Percentiles rank a stretch among this genome's conserved stretches.
Evolutionary conservation across 2,888 invertebrate species (phyloP).

Genomic region (Rhyacophila evoluta): DNA sequence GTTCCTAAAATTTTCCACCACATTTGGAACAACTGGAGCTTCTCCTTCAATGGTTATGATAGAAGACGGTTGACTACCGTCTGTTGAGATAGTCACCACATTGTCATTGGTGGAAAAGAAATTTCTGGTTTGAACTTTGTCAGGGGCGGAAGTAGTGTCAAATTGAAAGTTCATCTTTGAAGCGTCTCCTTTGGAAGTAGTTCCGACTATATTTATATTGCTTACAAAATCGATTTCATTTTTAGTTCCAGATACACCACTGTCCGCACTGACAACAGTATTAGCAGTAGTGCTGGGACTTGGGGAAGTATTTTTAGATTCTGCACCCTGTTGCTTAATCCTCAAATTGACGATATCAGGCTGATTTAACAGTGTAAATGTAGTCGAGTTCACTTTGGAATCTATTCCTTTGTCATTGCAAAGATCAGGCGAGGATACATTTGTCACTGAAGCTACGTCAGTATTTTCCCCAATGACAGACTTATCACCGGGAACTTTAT

Average conservation of each 20-base stretch:
- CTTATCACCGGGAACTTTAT: background rate
- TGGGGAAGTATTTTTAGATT: background rate
- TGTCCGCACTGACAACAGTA: background rate
- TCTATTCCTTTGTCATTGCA: constrained; percentile 56
- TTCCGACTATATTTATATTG: constrained; percentile 66
- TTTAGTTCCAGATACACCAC: constrained; percentile 1
- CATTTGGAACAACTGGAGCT: constrained; percentile 57
- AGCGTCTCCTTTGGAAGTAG: constrained; percentile 58
- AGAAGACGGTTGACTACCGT: constrained; percentile 61
- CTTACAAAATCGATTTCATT: constrained; percentile 66
- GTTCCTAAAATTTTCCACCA: constrained; percentile 65
- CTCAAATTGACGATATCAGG: constrained; percentile 69
- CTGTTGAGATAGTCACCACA: constrained; percentile 67
- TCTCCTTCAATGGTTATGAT: constrained; percentile 57
- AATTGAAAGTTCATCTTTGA: constrained; percentile 52
- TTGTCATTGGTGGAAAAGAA: constrained; percentile 57
- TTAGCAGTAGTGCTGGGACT: background rate
- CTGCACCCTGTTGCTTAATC: constrained; percentile 58
- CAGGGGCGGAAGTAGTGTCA: constrained; percentile 35
- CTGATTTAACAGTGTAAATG: constrained; percentile 60
- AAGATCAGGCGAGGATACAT: constrained; percentile 47
- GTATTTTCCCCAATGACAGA: background rate
- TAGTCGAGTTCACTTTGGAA: constrained; percentile 43
- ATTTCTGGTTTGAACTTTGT: constrained; percentile 45
- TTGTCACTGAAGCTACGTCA: background rate